These are phyloP conservation scores for Limonius californicus DNA, from an alignment of 1,140 invertebrate species.

Conservation along the genomic window DNA sequence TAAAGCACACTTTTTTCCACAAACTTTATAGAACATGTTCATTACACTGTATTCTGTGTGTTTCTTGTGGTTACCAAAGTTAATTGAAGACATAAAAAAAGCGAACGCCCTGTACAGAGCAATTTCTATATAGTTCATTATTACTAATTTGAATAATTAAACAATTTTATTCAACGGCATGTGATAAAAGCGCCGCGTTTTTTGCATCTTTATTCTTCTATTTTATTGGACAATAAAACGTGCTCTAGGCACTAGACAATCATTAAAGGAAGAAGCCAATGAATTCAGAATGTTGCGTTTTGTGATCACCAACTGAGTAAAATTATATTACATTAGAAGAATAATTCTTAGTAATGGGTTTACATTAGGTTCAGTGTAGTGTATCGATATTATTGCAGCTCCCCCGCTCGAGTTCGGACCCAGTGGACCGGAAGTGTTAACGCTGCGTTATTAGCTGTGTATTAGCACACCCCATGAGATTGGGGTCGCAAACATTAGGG, in stretches of 20 bases:
- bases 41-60: too few relatives aligned
- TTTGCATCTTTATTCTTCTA: background rate
- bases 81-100: too few relatives aligned
- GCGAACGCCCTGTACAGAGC: too few relatives aligned
- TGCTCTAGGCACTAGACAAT: background rate
- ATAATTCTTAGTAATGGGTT: slow-evolving; percentile 16
- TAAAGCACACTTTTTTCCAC: too few relatives aligned
- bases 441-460: slow-evolving; percentile 41
- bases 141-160: slow-evolving; percentile 1
- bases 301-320: background rate
- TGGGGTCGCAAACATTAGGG: slow-evolving; percentile 27
- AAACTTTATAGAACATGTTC: too few relatives aligned
- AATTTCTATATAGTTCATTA: too few relatives aligned
- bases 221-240: background rate
- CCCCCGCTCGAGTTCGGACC: slow-evolving; percentile 17
- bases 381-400: slow-evolving; percentile 12
- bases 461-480: slow-evolving; percentile 37
- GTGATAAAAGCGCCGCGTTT: background rate
- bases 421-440: slow-evolving; percentile 42
- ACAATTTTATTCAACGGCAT: background rate
- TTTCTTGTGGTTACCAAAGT: too few relatives aligned
- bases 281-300: background rate
- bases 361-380: slow-evolving; percentile 13
- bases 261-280: background rate
- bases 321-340: slow-evolving; percentile 11